These are phyloP conservation scores for Apodemia hepburni DNA, from an alignment of 2,888 invertebrate species.

Conservation along the genomic window DNA sequence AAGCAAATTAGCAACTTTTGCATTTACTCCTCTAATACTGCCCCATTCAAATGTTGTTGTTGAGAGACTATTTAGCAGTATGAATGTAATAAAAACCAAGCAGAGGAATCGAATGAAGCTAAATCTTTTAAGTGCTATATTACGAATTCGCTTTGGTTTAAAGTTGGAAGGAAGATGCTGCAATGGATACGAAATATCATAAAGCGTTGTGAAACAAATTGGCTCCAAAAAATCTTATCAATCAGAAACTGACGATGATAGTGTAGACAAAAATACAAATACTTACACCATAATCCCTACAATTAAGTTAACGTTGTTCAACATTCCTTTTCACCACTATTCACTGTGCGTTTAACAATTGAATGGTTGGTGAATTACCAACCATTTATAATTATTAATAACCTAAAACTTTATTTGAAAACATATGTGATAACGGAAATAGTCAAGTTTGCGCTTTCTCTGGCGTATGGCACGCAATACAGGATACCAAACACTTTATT, in stretches of 20 bases:
- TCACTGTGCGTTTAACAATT: too few relatives aligned
- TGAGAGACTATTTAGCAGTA: not conserved
- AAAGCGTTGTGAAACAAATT: not conserved
- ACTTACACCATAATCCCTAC: too few relatives aligned
- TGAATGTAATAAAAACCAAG: slow-evolving; percentile 18
- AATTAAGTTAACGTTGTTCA: too few relatives aligned
- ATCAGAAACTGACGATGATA: slow-evolving; percentile 7
- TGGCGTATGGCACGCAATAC: too few relatives aligned
- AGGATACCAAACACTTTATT: too few relatives aligned
- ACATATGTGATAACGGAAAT: too few relatives aligned
- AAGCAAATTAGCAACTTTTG: not conserved
- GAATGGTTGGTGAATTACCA: too few relatives aligned
- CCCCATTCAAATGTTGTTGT: not conserved
- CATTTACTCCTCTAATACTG: not conserved
- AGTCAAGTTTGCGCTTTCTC: too few relatives aligned
- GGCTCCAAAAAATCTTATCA: not conserved
- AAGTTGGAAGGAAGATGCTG: slow-evolving; percentile 4
- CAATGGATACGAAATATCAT: slow-evolving; percentile 3
- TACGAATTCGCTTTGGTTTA: not conserved
- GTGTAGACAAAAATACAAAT: too few relatives aligned
- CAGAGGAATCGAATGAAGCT: not conserved
- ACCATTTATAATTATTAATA: too few relatives aligned
- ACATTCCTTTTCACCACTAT: too few relatives aligned
- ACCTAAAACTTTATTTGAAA: too few relatives aligned
- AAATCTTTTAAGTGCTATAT: slow-evolving; percentile 11